Percentiles rank a stretch among this genome's conserved stretches.
Evolutionary conservation across 2,888 invertebrate species (phyloP).

Genomic region (Scaptomyza parva): DNA sequence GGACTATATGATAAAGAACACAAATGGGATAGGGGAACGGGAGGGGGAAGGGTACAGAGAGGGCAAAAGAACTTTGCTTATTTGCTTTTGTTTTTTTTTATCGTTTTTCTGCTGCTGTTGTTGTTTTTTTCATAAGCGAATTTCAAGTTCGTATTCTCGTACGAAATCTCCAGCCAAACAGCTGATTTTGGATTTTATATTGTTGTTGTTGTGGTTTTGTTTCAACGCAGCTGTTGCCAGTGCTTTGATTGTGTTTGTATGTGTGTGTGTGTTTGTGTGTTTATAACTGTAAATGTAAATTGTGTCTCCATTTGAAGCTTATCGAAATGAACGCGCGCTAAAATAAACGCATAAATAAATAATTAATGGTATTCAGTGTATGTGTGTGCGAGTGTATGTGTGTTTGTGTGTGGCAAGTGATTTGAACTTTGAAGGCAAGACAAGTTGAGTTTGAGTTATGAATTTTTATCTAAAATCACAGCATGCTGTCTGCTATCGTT

Average conservation of each 20-base stretch:
- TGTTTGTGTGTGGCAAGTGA: conserved; percentile 68
- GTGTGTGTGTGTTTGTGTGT: conserved; percentile 6
- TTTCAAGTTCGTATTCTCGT: conserved; percentile 69
- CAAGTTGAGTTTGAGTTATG: conserved; percentile 77
- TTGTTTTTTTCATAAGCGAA: conserved; percentile 40
- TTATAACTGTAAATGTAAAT: conserved; percentile 76
- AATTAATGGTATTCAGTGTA: conserved; percentile 43
- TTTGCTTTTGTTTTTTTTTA: conserved; percentile 33
- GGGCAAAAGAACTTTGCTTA: not conserved
- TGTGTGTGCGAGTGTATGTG: conserved; percentile 18
- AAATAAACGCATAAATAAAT: conserved; percentile 78
- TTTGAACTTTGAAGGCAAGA: conserved; percentile 81
- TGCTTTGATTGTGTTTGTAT: conserved; percentile 1
- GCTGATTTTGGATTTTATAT: conserved; percentile 53
- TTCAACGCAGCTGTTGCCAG: conserved; percentile 44
- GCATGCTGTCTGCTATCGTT: conserved; percentile 67
- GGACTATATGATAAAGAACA: conserved; percentile 1
- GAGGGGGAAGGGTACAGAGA: not conserved
- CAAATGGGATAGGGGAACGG: not conserved
- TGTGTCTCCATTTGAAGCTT: conserved; percentile 73
- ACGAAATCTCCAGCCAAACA: conserved; percentile 58
- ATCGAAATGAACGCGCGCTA: conserved; percentile 76
- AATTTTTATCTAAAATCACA: conserved; percentile 80
- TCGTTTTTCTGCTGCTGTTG: conserved; percentile 48
- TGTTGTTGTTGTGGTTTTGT: conserved; percentile 30